These are phyloP conservation scores for Leucoma salicis DNA, from an alignment of 2,888 invertebrate species.

Conservation along the genomic window DNA sequence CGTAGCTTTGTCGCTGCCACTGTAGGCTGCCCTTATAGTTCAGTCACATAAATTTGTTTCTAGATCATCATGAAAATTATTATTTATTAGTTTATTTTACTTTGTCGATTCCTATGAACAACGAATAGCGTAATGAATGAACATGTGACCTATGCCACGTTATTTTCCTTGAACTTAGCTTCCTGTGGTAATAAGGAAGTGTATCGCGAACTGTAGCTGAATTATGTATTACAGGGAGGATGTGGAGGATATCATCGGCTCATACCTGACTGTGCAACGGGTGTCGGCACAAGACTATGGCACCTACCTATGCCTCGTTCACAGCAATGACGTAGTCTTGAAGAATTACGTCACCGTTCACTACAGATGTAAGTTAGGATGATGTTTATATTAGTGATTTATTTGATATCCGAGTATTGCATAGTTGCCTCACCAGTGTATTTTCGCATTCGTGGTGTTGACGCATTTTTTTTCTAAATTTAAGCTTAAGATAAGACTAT, in stretches of 20 bases:
- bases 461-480: no score
- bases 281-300: conserved; percentile 86
- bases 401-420: neutral
- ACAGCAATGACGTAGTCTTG: conserved; percentile 82
- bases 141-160: neutral
- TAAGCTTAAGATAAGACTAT: no score
- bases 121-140: neutral
- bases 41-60: no score
- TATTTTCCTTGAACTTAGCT: conserved; percentile 2
- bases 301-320: conserved; percentile 86
- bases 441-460: no score
- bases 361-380: conserved; percentile 82
- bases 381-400: no score
- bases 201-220: conserved; percentile 7
- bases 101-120: no score
- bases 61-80: no score
- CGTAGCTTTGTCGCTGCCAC: no score
- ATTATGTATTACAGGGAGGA: conserved; percentile 83
- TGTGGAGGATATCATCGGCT: conserved; percentile 86
- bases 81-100: no score
- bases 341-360: conserved; percentile 75
- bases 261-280: conserved; percentile 84
- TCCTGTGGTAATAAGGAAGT: neutral
- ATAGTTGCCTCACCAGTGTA: no score
- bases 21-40: no score